A percentile compares a stretch with the other conserved stretches of the same genome.
These are phyloP conservation scores for Polia nebulosa DNA, from an alignment of 2,888 invertebrate genomes.

Conservation along the genomic window DNA sequence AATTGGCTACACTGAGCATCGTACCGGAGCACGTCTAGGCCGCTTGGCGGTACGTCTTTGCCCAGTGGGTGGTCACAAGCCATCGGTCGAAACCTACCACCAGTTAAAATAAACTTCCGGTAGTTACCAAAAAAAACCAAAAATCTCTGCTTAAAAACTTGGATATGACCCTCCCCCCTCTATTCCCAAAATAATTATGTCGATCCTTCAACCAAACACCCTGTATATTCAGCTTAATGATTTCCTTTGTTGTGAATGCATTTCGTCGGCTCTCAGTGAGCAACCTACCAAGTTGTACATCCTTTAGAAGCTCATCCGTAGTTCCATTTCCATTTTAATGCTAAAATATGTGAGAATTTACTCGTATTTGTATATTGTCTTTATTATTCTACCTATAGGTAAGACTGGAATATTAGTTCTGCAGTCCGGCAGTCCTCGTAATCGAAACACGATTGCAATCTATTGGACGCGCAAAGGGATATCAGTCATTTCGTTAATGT, in stretches of 20 bases:
- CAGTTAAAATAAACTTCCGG: too few relatives aligned
- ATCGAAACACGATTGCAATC: too few relatives aligned
- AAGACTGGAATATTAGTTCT: too few relatives aligned
- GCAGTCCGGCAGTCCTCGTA: too few relatives aligned
- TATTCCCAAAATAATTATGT: neutral
- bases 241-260: slow-evolving; percentile 32
- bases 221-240: neutral
- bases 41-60: too few relatives aligned
- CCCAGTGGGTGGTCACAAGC: too few relatives aligned
- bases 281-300: neutral
- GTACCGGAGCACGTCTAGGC: too few relatives aligned
- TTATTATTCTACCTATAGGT: neutral
- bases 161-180: neutral
- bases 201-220: neutral
- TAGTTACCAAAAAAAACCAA: too few relatives aligned
- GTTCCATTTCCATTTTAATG: neutral
- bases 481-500: neutral
- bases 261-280: slow-evolving; percentile 8
- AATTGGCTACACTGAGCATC: too few relatives aligned
- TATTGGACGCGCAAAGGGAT: too few relatives aligned
- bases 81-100: too few relatives aligned
- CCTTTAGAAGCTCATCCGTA: neutral
- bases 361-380: neutral
- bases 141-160: neutral
- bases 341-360: neutral